Evolutionary conservation across 2,113 vertebrate genomes (phyloP).

Genomic region (Dicentrarchus labrax): DNA sequence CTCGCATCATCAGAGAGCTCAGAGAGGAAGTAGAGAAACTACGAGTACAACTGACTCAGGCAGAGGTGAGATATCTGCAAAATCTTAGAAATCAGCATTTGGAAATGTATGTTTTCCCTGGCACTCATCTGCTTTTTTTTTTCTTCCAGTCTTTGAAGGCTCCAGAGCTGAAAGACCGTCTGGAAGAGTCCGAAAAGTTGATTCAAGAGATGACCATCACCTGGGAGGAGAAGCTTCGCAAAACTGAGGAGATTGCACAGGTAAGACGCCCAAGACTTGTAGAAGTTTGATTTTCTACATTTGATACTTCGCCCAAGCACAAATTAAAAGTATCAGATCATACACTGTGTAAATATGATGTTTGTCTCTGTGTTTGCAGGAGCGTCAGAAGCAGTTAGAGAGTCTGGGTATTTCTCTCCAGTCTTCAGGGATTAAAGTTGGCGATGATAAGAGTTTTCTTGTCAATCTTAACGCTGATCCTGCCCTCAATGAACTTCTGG

Average conservation of each 20-base stretch:
- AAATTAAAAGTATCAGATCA: not conserved
- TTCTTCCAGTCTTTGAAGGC: constrained; percentile 76
- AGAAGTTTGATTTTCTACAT: not conserved
- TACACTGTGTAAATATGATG: not conserved
- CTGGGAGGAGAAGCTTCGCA: constrained; percentile 96
- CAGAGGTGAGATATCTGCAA: constrained; percentile 84
- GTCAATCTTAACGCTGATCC: constrained; percentile 98
- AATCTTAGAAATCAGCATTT: rapidly evolving
- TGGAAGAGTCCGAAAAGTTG: constrained; percentile 96
- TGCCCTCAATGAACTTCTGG: constrained; percentile 96
- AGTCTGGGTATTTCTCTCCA: constrained; percentile 85
- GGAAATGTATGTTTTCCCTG: not conserved
- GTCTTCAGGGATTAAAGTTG: constrained; percentile 97
- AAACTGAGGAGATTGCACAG: constrained; percentile 92
- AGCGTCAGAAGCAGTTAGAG: constrained; percentile 95
- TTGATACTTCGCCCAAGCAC: not conserved
- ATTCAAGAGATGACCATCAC: constrained; percentile 98
- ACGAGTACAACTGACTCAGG: constrained; percentile 92
- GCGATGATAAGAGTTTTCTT: constrained; percentile 96
- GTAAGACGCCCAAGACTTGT: constrained; percentile 41
- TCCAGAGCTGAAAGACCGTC: constrained; percentile 79
- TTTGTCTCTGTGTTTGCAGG: constrained; percentile 48
- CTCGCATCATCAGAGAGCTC: constrained; percentile 94
- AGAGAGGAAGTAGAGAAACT: constrained; percentile 96
- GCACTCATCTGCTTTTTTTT: not conserved